phyloP scores from a whole-genome alignment of 2,888 invertebrate species.

The Andrena camellia region DNA sequence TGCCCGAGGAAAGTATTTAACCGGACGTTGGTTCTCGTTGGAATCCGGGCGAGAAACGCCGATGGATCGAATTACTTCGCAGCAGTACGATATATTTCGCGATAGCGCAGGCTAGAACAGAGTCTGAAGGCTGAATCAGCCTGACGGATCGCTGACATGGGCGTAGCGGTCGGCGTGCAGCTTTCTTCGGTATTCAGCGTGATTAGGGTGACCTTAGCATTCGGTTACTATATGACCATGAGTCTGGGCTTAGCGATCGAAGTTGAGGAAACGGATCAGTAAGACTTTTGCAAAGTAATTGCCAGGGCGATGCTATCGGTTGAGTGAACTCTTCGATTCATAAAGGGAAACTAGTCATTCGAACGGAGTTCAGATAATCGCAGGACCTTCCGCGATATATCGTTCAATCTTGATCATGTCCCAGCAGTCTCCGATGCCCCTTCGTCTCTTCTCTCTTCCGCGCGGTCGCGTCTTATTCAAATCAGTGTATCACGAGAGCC shows the following conservation, averaged over 20 bases:
- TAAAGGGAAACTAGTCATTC: neutral
- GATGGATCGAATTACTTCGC: neutral
- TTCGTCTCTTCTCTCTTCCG: neutral
- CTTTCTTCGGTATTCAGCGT: neutral
- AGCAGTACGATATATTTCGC: neutral
- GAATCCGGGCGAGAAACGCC: neutral
- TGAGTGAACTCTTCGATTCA: neutral
- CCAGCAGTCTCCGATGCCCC: neutral
- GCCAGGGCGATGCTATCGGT: neutral
- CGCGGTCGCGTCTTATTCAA: conserved; percentile 9
- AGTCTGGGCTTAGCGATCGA: no score
- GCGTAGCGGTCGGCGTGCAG: neutral
- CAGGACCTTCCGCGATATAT: neutral
- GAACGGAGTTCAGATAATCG: neutral
- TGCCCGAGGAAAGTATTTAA: conserved; percentile 13
- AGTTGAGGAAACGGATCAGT: no score
- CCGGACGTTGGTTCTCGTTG: neutral
- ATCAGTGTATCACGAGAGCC: conserved; percentile 26
- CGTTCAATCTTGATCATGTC: neutral
- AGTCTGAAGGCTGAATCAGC: no score
- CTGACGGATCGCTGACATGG: neutral
- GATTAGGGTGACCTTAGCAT: neutral
- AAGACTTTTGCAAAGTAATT: neutral
- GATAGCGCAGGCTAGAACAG: no score
- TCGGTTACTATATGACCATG: no score